Conservation (phyloP, 2,113 vertebrate species). For the Cavia porcellus region DNA sequence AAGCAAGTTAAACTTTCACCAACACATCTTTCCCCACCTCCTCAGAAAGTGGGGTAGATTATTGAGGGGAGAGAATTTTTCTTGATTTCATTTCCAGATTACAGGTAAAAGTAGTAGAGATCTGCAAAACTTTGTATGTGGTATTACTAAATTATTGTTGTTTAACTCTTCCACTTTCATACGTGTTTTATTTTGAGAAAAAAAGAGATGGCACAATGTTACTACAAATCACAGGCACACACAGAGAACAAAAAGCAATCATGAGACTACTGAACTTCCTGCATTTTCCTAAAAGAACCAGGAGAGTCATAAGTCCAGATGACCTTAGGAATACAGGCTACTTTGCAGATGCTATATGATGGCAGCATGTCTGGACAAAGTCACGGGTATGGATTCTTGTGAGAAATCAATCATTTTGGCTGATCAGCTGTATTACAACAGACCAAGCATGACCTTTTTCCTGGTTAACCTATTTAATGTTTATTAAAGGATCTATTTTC, state of each 20-base stretch:
- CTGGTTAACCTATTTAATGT: slow-evolving; percentile 49
- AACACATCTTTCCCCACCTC: background rate
- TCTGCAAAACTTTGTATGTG: background rate
- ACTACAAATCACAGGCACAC: background rate
- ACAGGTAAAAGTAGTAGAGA: background rate
- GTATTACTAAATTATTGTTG: background rate
- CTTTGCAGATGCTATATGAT: background rate
- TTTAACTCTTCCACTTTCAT: background rate
- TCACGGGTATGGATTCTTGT: background rate
- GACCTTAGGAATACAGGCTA: background rate
- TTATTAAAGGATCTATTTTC: slow-evolving; percentile 64
- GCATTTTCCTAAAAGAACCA: background rate
- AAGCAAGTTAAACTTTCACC: background rate
- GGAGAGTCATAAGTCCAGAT: background rate
- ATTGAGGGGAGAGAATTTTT: background rate
- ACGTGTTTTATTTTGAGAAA: background rate
- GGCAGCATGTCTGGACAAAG: background rate
- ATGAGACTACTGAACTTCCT: background rate
- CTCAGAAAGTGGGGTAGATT: background rate
- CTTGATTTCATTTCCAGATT: slow-evolving; percentile 42
- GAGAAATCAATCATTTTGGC: slow-evolving; percentile 36
- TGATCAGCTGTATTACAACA: slow-evolving; percentile 39
- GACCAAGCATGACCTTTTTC: slow-evolving; percentile 53
- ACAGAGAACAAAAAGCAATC: background rate
- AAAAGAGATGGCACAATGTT: background rate